These are phyloP conservation scores for Mus spicilegus DNA, from an alignment of 2,113 vertebrate genomes.

Conservation along the genomic window DNA sequence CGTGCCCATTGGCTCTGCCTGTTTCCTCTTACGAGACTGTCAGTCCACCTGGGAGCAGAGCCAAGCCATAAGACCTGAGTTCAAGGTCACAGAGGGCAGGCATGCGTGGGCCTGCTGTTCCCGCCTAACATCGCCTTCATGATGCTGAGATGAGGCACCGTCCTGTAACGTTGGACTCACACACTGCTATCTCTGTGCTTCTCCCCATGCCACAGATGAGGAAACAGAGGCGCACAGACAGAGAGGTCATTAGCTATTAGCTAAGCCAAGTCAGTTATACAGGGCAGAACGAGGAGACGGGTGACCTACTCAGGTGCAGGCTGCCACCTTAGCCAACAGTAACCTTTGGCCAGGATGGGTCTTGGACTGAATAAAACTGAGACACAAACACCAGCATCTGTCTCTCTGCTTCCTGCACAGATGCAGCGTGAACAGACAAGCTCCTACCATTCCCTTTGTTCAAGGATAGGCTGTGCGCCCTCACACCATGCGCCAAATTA, in stretches of 20 bases:
- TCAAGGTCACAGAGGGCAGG: background rate
- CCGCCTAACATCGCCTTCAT: background rate
- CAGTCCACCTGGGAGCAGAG: background rate
- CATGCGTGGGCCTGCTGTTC: fast-evolving
- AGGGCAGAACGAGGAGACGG: background rate
- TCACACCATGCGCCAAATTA: background rate
- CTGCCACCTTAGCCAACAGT: background rate
- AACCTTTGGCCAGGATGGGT: too few species aligned
- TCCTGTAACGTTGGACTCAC: background rate
- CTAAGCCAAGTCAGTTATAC: background rate
- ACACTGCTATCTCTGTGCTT: fast-evolving
- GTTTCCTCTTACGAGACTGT: background rate
- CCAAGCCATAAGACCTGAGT: background rate
- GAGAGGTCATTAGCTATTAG: background rate
- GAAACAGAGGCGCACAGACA: background rate
- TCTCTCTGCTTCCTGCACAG: background rate
- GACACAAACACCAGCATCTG: fast-evolving
- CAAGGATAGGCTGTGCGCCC: background rate
- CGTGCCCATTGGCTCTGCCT: background rate
- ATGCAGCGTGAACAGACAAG: fast-evolving
- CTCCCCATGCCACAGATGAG: background rate
- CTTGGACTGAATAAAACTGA: background rate
- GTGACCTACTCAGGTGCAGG: too few species aligned
- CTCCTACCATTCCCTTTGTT: background rate
- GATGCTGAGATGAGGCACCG: background rate